Base-by-base conservation (phyloP, 2,888 invertebrate species). In the Aspidapion aeneum region DNA sequence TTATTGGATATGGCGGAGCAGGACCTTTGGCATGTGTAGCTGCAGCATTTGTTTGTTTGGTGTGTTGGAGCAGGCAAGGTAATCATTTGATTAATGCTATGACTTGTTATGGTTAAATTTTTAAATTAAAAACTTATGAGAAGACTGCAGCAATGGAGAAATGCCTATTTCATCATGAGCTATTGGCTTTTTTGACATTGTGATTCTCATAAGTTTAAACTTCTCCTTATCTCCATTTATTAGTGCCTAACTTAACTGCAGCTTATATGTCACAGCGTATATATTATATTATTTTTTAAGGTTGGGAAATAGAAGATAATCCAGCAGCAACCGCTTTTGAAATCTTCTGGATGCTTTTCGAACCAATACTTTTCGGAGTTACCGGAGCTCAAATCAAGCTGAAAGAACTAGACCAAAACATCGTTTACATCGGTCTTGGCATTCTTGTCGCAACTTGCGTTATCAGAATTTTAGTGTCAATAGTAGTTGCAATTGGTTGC, bases 301-400 rank as follows among this genome's bases (percentile, higher is more conserved):
- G 93, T 54, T 93, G 93, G 93, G 90, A 91, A 59, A 84, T 93
- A 20, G 93, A 93, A 62, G 91, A 93, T 69, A 94, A 94, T 79
- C 92, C 93, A 0, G 93, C 96, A 0, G 88, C 90, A 0, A 91
- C 91, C 0, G 90, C 94, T 16, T 94, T 96, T 73, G 94, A 93
- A 79, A 90, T 94, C 64, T 89, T 97, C 79, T 98, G 98, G 98
- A 91, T 94, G 90, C 87, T 97, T 68, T 94, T 96, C 78, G 96
- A 98, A 79, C 97, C 97, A 0, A 90, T 97, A 75, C 84, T 98
- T 17, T 98, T 98, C 78, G 91, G 92, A 1, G 84, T 98, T 21
- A 98, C 98, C 20, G 98, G 97, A 1, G 89, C 95, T 12, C 93
- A 95, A 80, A 87, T 98, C 61, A 90, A 90, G 74, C 86, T 96